Evolutionary conservation across 2,113 vertebrate species (phyloP).

Genomic region (Nestor notabilis): DNA sequence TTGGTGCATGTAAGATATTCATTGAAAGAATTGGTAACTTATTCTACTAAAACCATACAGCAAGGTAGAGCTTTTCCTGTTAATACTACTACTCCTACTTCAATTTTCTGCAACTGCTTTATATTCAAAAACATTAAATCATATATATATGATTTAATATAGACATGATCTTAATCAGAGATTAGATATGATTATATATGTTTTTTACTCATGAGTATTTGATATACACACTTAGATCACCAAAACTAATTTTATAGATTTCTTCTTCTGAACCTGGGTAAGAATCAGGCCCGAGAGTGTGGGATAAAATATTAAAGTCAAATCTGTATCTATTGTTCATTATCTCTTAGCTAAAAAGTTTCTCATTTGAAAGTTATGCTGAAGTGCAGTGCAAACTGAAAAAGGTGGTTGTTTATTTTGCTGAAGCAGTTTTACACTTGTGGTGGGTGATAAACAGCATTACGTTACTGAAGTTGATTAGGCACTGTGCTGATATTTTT

Average conservation of each 20-base stretch:
- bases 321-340: neutral
- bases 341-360: neutral
- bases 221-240: neutral
- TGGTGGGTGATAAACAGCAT: neutral
- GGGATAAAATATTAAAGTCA: neutral
- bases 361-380: neutral
- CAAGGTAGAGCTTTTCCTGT: neutral
- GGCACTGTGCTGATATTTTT: constrained; percentile 8
- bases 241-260: neutral
- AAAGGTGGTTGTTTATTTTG: neutral
- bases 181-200: neutral
- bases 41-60: neutral
- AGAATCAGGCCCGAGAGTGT: neutral
- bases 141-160: neutral
- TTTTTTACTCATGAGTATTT: neutral
- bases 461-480: constrained; percentile 26
- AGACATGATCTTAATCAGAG: neutral
- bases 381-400: neutral
- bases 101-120: neutral
- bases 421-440: neutral
- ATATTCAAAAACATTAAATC: neutral
- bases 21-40: neutral
- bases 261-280: neutral
- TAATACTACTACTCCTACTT: neutral
- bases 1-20: neutral